Evolutionary conservation across 2,888 invertebrate species (phyloP).

Genomic region (Melanargia galathea): DNA sequence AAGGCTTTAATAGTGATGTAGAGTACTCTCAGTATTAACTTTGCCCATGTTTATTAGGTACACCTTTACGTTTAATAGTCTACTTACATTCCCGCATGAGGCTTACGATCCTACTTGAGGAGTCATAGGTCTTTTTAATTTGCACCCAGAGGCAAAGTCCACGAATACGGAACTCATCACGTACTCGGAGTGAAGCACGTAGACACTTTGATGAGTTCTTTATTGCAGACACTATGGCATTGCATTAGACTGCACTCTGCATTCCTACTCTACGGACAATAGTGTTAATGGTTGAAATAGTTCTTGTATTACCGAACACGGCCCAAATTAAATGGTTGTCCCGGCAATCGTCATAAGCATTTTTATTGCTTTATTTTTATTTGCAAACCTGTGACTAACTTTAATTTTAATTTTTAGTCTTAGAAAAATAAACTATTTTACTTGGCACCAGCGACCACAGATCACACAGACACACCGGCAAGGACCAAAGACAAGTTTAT

Average conservation of each 20-base stretch:
- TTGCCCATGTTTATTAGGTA: neutral
- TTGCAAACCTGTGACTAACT: too few species aligned
- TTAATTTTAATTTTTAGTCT: too few species aligned
- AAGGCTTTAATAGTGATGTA: too few species aligned
- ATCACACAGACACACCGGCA: too few species aligned
- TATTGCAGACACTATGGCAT: conserved; percentile 23
- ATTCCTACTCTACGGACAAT: neutral
- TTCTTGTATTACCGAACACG: too few species aligned
- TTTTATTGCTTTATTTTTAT: too few species aligned
- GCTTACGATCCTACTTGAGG: conserved; percentile 6
- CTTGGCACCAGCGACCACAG: too few species aligned
- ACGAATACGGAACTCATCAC: conserved; percentile 28
- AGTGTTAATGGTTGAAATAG: neutral
- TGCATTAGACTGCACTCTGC: conserved; percentile 23
- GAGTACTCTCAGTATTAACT: neutral
- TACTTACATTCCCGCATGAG: conserved; percentile 8
- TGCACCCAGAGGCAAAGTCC: conserved; percentile 9
- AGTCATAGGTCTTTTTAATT: conserved; percentile 14
- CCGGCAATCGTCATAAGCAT: too few species aligned
- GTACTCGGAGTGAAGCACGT: conserved; percentile 29
- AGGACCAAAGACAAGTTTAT: too few species aligned
- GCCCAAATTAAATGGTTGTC: too few species aligned
- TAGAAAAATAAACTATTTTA: too few species aligned
- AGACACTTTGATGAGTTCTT: conserved; percentile 32
- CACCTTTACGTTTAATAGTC: neutral